phyloP scores from a whole-genome alignment of 2,888 invertebrate species.

The Ramazzottius varieornatus region DNA sequence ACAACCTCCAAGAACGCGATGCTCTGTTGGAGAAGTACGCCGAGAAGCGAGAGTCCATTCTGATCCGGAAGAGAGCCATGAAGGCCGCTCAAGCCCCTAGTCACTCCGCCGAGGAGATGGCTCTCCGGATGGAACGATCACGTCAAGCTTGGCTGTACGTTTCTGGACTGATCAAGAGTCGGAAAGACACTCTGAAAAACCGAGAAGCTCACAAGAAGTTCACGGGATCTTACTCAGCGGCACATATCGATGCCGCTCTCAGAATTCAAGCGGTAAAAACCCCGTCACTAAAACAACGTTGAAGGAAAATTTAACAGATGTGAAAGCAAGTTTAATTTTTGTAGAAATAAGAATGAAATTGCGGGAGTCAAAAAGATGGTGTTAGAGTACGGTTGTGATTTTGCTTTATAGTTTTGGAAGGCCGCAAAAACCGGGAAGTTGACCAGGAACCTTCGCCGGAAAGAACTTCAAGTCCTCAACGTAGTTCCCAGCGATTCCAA shows the following conservation, averaged over 20 bases:
- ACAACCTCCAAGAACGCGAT: background rate
- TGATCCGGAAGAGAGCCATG: background rate
- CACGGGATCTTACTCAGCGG: background rate
- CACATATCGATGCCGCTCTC: background rate
- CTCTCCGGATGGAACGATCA: background rate
- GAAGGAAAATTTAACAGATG: too few species aligned
- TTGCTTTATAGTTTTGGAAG: conserved; percentile 1
- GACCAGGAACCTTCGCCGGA: background rate
- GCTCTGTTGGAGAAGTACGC: background rate
- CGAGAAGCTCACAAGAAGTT: background rate
- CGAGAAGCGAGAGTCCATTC: background rate
- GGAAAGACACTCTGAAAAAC: background rate
- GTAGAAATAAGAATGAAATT: too few species aligned
- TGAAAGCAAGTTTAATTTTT: too few species aligned
- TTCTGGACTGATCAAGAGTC: background rate
- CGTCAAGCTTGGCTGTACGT: background rate
- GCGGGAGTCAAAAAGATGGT: too few species aligned
- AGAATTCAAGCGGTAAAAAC: background rate
- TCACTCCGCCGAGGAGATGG: background rate
- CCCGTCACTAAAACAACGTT: background rate
- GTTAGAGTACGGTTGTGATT: too few species aligned
- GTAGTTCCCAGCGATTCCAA: background rate
- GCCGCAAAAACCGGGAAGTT: background rate
- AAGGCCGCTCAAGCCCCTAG: background rate
- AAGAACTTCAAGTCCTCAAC: background rate